Percentiles rank a stretch among this genome's conserved stretches.
These are phyloP conservation scores for Andrena fulva DNA, from an alignment of 2,888 invertebrate genomes.

Conservation along the genomic window DNA sequence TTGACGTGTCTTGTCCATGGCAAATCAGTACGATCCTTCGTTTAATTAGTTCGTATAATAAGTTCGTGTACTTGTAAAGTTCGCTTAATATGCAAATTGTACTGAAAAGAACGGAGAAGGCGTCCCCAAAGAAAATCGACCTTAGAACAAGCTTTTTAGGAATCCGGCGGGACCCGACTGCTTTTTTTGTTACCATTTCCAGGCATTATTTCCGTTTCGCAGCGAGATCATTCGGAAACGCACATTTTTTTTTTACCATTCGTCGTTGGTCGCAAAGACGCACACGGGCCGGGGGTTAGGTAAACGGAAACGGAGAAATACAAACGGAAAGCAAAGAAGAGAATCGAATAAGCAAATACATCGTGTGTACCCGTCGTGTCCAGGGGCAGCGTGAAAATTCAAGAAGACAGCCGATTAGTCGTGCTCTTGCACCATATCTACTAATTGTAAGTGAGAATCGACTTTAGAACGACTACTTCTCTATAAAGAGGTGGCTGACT, in stretches of 20 bases:
- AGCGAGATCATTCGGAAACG: conserved; percentile 28
- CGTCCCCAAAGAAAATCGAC: conserved; percentile 80
- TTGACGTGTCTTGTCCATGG: conserved; percentile 66
- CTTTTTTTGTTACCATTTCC: conserved; percentile 2
- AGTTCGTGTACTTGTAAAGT: conserved; percentile 70
- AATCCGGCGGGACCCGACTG: conserved; percentile 97
- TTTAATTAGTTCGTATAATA: conserved; percentile 63
- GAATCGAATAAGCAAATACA: conserved; percentile 26
- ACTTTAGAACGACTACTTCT: not conserved
- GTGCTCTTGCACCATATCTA: not conserved
- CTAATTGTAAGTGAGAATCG: not conserved
- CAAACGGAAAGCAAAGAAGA: conserved; percentile 18
- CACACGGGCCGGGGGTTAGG: not conserved
- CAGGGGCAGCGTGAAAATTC: conserved; percentile 70
- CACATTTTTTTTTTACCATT: conserved; percentile 11
- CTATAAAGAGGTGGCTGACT: not conserved
- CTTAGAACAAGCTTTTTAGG: conserved; percentile 97
- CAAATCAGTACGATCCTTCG: conserved; percentile 58
- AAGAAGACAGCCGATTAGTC: conserved; percentile 63
- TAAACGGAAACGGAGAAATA: not conserved
- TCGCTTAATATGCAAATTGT: conserved; percentile 81
- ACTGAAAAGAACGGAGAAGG: conserved; percentile 83
- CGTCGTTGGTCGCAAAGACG: conserved; percentile 8
- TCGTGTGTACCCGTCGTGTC: conserved; percentile 48
- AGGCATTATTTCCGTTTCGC: not conserved